phyloP scores from a whole-genome alignment of 1,140 invertebrate genomes.

The Drosophila nigrodunni region DNA sequence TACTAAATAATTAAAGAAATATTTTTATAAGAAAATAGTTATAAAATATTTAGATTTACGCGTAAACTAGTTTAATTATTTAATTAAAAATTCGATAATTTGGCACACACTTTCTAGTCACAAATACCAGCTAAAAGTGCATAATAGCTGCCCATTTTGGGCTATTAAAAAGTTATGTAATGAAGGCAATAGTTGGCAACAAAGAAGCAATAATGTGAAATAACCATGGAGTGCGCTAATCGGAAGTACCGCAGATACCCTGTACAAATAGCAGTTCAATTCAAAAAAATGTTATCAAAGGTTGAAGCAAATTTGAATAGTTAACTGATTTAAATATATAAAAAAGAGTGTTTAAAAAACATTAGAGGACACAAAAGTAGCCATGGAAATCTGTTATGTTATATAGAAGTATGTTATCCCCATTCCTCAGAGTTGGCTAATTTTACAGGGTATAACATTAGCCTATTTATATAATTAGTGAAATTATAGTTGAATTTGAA shows the following conservation, averaged over 20 bases:
- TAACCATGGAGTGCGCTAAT: not conserved
- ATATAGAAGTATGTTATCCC: too few relatives aligned
- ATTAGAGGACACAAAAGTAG: too few relatives aligned
- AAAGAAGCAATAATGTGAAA: not conserved
- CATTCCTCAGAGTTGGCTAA: not conserved
- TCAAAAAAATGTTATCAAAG: too few relatives aligned
- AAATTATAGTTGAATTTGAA: slow-evolving; percentile 54
- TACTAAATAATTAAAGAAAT: too few relatives aligned
- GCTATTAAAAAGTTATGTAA: not conserved
- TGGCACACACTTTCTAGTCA: not conserved
- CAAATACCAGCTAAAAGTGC: not conserved
- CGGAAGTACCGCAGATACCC: not conserved
- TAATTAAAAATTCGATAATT: too few relatives aligned
- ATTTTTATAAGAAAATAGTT: too few relatives aligned
- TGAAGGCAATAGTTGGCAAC: not conserved
- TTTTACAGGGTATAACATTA: slow-evolving; percentile 25
- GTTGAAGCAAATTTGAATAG: not conserved
- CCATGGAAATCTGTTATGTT: too few relatives aligned
- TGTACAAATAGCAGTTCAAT: not conserved
- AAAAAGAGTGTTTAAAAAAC: too few relatives aligned
- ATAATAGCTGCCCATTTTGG: not conserved
- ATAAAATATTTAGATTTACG: too few relatives aligned
- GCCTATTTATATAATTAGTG: slow-evolving; percentile 52
- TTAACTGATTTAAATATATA: too few relatives aligned
- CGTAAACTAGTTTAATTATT: too few relatives aligned